Evolutionary conservation across 2,797 vertebrate species (phyloP).

Genomic region (Mus caroli): DNA sequence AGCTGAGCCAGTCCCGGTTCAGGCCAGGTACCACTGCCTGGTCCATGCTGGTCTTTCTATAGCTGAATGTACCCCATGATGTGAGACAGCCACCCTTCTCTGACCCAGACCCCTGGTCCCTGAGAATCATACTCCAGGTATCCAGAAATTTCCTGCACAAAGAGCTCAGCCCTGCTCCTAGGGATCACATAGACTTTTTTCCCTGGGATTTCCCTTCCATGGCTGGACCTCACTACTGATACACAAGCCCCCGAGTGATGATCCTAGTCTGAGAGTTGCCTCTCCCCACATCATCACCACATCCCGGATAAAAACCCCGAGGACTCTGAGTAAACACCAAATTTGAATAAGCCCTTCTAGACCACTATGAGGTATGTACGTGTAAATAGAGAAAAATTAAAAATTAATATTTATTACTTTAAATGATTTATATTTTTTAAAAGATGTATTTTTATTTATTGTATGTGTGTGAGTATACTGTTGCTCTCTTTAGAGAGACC

Average conservation of each 20-base stretch:
- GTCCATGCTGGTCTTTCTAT: neutral
- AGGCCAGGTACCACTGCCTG: conserved; percentile 53
- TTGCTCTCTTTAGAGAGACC: no score
- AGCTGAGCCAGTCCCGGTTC: conserved; percentile 38
- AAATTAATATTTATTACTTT: conserved; percentile 56
- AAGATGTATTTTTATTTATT: no score
- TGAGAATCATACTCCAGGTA: neutral
- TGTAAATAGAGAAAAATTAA: conserved; percentile 44
- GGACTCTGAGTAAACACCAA: conserved; percentile 16
- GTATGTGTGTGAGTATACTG: no score
- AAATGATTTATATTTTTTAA: neutral
- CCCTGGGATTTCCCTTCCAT: neutral
- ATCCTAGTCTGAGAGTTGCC: neutral
- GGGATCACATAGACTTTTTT: neutral
- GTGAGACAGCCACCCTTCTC: neutral
- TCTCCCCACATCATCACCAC: neutral
- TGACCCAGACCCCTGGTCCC: neutral
- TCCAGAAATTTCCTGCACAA: conserved; percentile 17
- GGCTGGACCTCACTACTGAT: neutral
- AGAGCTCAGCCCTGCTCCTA: neutral
- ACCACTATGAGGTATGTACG: neutral
- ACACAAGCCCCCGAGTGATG: neutral
- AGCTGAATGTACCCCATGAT: neutral
- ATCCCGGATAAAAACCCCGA: neutral
- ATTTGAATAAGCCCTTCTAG: conserved; percentile 13